Evolutionary conservation across 2,113 vertebrate genomes (phyloP).

Genomic region (Malurus cyaneus): DNA sequence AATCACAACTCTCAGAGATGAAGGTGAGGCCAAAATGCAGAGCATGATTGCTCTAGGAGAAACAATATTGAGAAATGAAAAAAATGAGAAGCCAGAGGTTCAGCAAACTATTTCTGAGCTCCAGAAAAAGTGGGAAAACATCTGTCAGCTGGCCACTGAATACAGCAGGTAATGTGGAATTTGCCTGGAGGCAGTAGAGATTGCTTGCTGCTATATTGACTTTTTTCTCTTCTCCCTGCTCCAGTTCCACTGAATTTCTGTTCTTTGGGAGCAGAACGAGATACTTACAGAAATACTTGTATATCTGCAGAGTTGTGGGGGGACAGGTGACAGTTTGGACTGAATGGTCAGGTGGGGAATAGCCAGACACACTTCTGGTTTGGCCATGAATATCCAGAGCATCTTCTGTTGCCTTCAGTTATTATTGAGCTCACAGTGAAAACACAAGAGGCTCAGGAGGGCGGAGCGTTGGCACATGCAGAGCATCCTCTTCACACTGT

Average conservation of each 20-base stretch:
- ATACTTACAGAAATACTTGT: not conserved
- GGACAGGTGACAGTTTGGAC: not conserved
- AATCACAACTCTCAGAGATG: constrained; percentile 68
- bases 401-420: not conserved
- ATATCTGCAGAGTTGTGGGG: not conserved
- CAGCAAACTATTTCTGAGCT: constrained; percentile 62
- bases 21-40: constrained; percentile 69
- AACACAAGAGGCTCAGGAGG: not conserved
- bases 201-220: not conserved
- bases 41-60: constrained; percentile 34
- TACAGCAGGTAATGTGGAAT: constrained; percentile 63
- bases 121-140: constrained; percentile 65
- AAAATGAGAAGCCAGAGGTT: not conserved
- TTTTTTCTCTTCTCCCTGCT: not conserved
- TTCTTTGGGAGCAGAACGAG: not conserved
- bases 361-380: not conserved
- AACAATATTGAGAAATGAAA: constrained; percentile 5
- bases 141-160: constrained; percentile 48
- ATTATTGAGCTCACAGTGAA: not conserved
- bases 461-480: not conserved
- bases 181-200: not conserved
- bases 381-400: not conserved
- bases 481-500: not conserved
- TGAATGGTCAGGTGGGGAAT: not conserved
- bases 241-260: not conserved